Conservation (phyloP, 1,140 invertebrate genomes). For the Drosophila nikananu region DNA sequence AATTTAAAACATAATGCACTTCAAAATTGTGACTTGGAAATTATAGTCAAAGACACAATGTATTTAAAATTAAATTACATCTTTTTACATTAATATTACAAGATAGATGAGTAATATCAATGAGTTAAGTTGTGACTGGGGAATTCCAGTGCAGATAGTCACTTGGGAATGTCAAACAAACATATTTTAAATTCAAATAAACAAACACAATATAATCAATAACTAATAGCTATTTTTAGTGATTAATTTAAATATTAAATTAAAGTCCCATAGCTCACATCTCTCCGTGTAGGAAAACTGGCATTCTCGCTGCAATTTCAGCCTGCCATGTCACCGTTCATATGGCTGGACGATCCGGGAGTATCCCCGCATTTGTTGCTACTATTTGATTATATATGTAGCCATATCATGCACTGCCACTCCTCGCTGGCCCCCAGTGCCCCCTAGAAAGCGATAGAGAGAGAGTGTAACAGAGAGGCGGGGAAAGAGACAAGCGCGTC, state of each 20-base stretch:
- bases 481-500: constrained; percentile 61
- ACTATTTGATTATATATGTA: constrained; percentile 82
- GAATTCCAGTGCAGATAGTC: too few species aligned
- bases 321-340: constrained; percentile 77
- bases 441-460: constrained; percentile 13
- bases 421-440: not conserved
- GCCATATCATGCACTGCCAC: constrained; percentile 68
- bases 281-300: constrained; percentile 52
- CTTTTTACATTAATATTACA: too few species aligned
- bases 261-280: not conserved
- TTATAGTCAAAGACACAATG: too few species aligned
- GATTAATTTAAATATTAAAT: too few species aligned
- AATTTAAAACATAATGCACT: not conserved
- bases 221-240: not conserved
- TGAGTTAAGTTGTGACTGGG: too few species aligned
- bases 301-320: constrained; percentile 71
- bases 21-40: too few species aligned
- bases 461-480: constrained; percentile 6
- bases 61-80: too few species aligned
- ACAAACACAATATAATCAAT: not conserved
- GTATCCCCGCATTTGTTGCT: constrained; percentile 70
- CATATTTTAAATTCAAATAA: not conserved
- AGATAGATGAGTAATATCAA: too few species aligned
- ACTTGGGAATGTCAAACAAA: not conserved
- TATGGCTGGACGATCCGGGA: constrained; percentile 60